Evolutionary conservation across 2,888 invertebrate genomes (phyloP), one percentile per base, ranked within the genome.

Genomic region (Parelbella ahira): DNA sequence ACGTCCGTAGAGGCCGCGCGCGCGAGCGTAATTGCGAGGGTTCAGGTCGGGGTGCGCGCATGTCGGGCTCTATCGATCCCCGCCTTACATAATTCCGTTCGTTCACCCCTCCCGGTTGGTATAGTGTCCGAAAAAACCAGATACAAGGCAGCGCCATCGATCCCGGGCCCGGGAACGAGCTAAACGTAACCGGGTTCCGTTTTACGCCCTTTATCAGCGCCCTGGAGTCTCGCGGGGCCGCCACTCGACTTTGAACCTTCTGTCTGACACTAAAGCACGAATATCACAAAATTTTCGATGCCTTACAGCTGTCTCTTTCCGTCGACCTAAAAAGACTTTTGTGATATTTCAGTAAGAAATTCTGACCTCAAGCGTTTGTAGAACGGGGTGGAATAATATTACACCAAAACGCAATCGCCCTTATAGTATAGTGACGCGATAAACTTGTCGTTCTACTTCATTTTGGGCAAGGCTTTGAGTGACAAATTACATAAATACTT

Each of bases 101-200:
- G 83, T 86, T 86, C 86, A 86, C 87, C 87, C 87, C 75, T 72
- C 68, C 64, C 68, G 68, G 66, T 54, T 77, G 80, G 79, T 82
- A 82, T 77, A 83, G 68, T 86, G 84, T 84, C 86, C 86, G 86
- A 84, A 87, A 86, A 84, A 86, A 84, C 83, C 81, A 84, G 81
- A 84, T 83, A 71, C 74, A 65, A 69, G 70, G 69, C 73, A 44
- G 56, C 61, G 55, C 58, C 68, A 84, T 84, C 83, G 77, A 74
- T 74, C 71, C 54, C 53, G 57, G 49, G 48, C 73, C 77, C 68
- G 70, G 75, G 70, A 67, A 58, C 48, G 48, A 53, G 57, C 56
- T 54, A 43, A 45, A 37, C 50, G 54, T 48, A 54, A 57, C 52
- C 50, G 49, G 54, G 51, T 49, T 46, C 50, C 47, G 20, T 34